Base-by-base conservation (phyloP, 2,797 vertebrate genomes). In the Falco concolor region DNA sequence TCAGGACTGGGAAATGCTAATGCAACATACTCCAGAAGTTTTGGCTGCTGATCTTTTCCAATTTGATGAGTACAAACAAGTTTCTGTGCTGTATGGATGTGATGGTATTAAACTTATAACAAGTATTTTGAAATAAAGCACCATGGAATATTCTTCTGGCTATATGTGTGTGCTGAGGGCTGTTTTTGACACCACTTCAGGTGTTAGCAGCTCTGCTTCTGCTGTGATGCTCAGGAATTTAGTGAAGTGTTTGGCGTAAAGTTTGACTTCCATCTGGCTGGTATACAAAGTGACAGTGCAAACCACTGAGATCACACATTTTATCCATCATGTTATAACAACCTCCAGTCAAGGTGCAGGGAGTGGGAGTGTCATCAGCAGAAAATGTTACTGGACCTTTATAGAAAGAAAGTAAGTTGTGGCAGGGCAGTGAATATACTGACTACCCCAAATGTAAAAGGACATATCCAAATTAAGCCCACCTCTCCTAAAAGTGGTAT, bases 61-160 rank as follows among this genome's bases (percentile, higher is more conserved):
- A 69, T 65, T 50, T 73, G 50, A 82, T 34, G 12, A 63, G 32
- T 40, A 79, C 85, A 91, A 94, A 47, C 12, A 76, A 70, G 32
- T 38, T 57, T 95, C 45, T 81, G 27, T 75, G 56, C 36, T 90
- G 52, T 74, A 44, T 4, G 24, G 30, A 61, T 70, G 45, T 68
- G 49, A 81, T 14, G 70, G 5, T 73, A 81, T 59, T 75, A 28
- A 73, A 38, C 8, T 65, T 76, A 61, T 5, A 76, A 15, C 52
- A 4, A 81, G 38, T 63, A 65, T 90, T 93, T 91, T 82, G 40
- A 84, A 96, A 96, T 96, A 96, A 95, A 91, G 65, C 44, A 86
- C 7, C 1, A 68, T 57, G 42, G 54, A 95, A 52, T 60, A 67
- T n/a, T 82, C 23, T 44, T 88, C 75, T 90, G 76, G 49, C 63